Percentiles rank a stretch among this genome's conserved stretches.
These are phyloP conservation scores for Hyperoplus immaculatus DNA, from an alignment of 2,797 vertebrate species.

Conservation along the genomic window DNA sequence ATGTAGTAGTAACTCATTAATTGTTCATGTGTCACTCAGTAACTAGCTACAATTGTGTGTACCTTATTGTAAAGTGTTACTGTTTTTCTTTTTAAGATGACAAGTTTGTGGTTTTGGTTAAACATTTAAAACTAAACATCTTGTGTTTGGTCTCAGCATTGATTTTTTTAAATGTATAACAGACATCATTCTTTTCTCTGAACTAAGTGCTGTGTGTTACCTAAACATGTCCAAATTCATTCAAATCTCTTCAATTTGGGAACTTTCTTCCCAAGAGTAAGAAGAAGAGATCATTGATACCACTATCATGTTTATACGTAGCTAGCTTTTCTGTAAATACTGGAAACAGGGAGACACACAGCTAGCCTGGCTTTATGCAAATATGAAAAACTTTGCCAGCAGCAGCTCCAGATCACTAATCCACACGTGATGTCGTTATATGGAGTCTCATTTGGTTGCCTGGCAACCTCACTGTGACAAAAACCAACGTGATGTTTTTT, in stretches of 20 bases:
- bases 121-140: not conserved
- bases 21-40: too few relatives aligned
- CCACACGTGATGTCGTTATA: not conserved
- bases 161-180: not conserved
- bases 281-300: not conserved
- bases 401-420: not conserved
- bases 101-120: too few relatives aligned
- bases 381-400: not conserved
- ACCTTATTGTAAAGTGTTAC: too few relatives aligned
- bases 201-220: not conserved
- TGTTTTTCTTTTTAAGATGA: too few relatives aligned
- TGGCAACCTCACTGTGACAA: not conserved
- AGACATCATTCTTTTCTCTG: not conserved
- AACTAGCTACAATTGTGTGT: too few relatives aligned
- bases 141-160: not conserved
- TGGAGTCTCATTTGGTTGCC: not conserved
- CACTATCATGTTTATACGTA: not conserved
- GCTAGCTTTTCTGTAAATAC: not conserved
- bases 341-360: not conserved
- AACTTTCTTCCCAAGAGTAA: not conserved
- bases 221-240: not conserved
- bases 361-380: too few relatives aligned
- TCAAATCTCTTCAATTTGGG: not conserved
- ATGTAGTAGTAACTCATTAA: too few relatives aligned
- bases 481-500: not conserved